Conservation (phyloP, 2,797 vertebrate genomes). For the Chrysocyon brachyurus region DNA sequence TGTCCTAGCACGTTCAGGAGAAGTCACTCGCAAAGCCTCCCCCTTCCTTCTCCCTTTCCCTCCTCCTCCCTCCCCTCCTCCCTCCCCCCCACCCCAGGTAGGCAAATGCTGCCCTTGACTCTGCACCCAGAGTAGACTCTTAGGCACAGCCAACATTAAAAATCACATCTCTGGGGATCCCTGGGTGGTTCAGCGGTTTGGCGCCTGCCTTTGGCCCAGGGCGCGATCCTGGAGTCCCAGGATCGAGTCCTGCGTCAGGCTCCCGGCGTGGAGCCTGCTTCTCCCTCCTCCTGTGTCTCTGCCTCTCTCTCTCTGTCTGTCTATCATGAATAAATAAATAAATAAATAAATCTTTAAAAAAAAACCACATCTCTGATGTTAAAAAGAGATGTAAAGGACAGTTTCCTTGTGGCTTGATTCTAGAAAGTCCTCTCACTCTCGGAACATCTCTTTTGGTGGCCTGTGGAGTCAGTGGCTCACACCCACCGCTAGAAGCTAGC, state of each 20-base stretch:
- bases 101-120: neutral
- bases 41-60: too few relatives aligned
- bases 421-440: neutral
- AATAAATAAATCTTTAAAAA: too few relatives aligned
- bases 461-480: neutral
- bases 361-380: neutral
- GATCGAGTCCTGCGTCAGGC: too few relatives aligned
- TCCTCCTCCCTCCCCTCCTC: too few relatives aligned
- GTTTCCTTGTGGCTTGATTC: neutral
- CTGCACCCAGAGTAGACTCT: neutral
- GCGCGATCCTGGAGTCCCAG: too few relatives aligned
- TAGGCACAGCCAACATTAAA: neutral
- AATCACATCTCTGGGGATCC: neutral
- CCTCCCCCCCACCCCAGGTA: too few relatives aligned
- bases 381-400: neutral
- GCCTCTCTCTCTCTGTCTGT: too few relatives aligned
- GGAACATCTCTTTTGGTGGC: neutral
- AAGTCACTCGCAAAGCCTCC: neutral
- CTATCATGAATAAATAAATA: too few relatives aligned
- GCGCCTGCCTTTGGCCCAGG: too few relatives aligned
- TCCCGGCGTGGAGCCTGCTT: too few relatives aligned
- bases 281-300: too few relatives aligned
- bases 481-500: neutral
- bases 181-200: too few relatives aligned
- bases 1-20: neutral